These are phyloP conservation scores for Pseudococcus longispinus DNA, from an alignment of 2,888 invertebrate genomes.

Conservation along the genomic window DNA sequence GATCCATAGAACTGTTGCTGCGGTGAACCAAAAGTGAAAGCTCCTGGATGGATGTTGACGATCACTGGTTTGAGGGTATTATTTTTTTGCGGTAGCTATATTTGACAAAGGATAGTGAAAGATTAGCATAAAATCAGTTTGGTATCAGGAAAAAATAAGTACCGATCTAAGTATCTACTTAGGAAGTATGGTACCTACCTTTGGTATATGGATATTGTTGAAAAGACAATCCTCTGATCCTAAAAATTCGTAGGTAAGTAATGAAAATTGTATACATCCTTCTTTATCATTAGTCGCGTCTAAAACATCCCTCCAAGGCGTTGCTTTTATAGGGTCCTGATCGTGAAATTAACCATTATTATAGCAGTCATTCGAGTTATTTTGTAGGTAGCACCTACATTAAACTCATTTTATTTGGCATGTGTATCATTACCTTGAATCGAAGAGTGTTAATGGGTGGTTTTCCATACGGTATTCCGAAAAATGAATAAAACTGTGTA, in stretches of 20 bases:
- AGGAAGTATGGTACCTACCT: no score
- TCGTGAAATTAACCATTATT: no score
- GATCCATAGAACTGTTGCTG: not conserved
- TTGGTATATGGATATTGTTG: not conserved
- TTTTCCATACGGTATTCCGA: no score
- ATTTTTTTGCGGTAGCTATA: not conserved
- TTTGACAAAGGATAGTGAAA: not conserved
- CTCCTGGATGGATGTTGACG: not conserved
- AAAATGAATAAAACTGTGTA: no score
- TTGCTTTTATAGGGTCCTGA: not conserved
- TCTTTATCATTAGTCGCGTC: not conserved
- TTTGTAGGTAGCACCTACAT: no score
- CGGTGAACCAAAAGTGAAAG: not conserved
- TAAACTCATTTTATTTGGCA: no score
- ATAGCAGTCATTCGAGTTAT: no score
- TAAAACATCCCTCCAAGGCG: not conserved
- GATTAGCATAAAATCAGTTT: no score
- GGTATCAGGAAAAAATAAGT: no score
- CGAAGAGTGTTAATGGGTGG: no score
- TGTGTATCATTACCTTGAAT: no score
- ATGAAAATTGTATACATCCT: not conserved
- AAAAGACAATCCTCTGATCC: not conserved
- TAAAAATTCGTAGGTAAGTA: not conserved
- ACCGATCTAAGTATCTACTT: no score
- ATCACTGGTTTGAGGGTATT: not conserved